phyloP scores from a whole-genome alignment of 2,888 invertebrate genomes.

The Phorcus lineatus region DNA sequence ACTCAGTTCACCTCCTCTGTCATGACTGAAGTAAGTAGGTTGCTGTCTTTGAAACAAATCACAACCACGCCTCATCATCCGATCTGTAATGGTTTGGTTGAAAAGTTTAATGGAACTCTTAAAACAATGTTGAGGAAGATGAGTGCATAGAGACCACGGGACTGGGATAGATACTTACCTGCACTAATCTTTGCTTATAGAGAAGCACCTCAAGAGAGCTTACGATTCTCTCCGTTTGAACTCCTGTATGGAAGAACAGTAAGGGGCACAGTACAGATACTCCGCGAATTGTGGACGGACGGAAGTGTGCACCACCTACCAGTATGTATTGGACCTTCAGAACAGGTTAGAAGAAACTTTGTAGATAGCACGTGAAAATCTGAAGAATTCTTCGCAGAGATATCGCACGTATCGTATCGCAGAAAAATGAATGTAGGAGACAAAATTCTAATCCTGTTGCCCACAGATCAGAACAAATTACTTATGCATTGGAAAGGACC shows the following conservation, averaged over 20 bases:
- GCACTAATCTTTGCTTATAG: too few species aligned
- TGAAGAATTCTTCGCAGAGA: not conserved
- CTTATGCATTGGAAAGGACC: not conserved
- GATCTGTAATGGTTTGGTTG: too few species aligned
- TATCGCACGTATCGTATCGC: not conserved
- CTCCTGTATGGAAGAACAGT: not conserved
- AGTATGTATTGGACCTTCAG: not conserved
- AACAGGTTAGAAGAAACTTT: not conserved
- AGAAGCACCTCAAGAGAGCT: not conserved
- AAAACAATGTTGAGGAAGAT: not conserved
- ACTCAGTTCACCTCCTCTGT: not conserved
- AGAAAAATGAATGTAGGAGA: not conserved
- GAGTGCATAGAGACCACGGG: not conserved
- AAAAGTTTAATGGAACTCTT: not conserved
- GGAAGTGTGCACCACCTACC: not conserved
- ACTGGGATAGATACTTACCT: not conserved
- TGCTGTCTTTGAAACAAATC: constrained; percentile 23
- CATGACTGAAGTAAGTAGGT: not conserved
- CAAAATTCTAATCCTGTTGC: not conserved
- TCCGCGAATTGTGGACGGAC: not conserved
- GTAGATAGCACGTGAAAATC: not conserved
- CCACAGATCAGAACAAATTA: not conserved
- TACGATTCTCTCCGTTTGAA: not conserved
- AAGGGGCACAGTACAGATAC: not conserved
- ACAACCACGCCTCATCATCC: not conserved